Conservation (phyloP, 2,113 vertebrate species). For the Anhinga anhinga region DNA sequence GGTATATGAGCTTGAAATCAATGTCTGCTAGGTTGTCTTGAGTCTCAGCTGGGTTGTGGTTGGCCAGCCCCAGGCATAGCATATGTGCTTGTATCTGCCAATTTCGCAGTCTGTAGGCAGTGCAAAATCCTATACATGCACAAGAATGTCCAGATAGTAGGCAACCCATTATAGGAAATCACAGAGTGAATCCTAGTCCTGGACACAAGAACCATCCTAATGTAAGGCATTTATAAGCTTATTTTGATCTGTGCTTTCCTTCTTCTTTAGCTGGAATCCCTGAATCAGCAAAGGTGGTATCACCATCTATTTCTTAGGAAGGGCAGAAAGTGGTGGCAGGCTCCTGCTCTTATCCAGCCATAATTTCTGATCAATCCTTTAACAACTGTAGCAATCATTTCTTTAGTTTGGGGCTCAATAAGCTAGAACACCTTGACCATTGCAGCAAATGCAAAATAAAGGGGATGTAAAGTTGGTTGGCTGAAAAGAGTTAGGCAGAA, state of each 20-base stretch:
- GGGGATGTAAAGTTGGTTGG: background rate
- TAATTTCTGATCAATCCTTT: background rate
- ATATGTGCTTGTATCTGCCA: background rate
- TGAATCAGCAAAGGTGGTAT: background rate
- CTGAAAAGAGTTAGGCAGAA: background rate
- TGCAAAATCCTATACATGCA: background rate
- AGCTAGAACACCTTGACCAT: background rate
- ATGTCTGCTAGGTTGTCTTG: background rate
- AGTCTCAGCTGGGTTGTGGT: background rate
- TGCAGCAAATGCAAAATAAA: background rate
- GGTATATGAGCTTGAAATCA: background rate
- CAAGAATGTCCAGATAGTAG: background rate
- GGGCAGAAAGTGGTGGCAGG: background rate
- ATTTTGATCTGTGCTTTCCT: background rate
- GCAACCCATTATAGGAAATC: background rate
- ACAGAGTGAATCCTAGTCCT: background rate
- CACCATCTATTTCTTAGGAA: background rate
- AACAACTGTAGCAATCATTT: background rate
- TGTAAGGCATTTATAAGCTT: background rate
- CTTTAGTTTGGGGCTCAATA: background rate
- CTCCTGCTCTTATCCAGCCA: background rate
- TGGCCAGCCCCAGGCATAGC: background rate
- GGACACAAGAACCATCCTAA: background rate
- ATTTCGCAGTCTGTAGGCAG: background rate
- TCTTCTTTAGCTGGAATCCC: background rate